These are phyloP conservation scores for Mythimna loreyi DNA, from an alignment of 2,888 invertebrate species.

Conservation along the genomic window DNA sequence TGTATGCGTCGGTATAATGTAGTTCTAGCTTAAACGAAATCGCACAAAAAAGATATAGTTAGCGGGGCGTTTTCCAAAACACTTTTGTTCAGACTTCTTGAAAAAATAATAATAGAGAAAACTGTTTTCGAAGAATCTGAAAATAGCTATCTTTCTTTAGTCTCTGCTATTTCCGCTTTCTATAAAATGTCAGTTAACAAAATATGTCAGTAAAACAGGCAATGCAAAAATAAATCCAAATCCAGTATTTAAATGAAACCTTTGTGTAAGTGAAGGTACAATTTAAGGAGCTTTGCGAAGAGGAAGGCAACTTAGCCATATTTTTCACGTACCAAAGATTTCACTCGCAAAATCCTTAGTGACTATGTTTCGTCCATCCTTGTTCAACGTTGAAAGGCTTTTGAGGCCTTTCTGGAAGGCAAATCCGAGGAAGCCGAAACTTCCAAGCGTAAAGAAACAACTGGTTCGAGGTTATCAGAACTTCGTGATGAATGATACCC, in stretches of 20 bases:
- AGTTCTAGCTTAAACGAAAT: too few species aligned
- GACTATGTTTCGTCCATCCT: constrained; percentile 24
- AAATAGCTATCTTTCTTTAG: not conserved
- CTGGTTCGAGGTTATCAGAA: constrained; percentile 72
- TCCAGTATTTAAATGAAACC: constrained; percentile 7
- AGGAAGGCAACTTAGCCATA: constrained; percentile 5
- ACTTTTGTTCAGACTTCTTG: not conserved
- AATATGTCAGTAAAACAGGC: constrained; percentile 23
- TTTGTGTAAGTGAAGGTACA: constrained; percentile 8
- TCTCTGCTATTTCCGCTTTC: not conserved
- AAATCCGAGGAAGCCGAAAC: constrained; percentile 4
- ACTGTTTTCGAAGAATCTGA: not conserved
- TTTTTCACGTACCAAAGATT: not conserved
- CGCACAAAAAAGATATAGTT: too few species aligned
- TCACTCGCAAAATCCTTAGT: not conserved
- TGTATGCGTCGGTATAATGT: too few species aligned
- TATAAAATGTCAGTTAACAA: constrained; percentile 17
- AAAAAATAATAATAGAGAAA: not conserved
- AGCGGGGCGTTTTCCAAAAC: too few species aligned
- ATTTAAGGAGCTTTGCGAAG: not conserved
- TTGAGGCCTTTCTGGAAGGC: not conserved
- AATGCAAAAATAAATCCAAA: constrained; percentile 35
- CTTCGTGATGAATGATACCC: constrained; percentile 76
- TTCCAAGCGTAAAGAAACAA: constrained; percentile 18
- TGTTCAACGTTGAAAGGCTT: not conserved